Evolutionary conservation across 2,113 vertebrate species (phyloP).

Genomic region (Pituophis catenifer): DNA sequence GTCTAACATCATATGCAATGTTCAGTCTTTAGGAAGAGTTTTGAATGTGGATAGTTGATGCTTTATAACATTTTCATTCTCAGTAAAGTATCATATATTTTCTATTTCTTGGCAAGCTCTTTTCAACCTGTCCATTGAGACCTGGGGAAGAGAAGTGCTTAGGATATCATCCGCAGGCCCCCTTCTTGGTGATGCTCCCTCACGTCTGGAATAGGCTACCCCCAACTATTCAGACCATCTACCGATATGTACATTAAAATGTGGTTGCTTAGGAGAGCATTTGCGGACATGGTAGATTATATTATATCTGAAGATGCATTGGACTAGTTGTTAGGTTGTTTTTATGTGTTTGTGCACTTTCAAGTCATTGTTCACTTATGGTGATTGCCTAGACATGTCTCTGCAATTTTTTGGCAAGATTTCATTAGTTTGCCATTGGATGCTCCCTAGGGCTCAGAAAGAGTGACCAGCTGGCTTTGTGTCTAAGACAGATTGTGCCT

Average conservation of each 20-base stretch:
- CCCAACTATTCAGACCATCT: not conserved
- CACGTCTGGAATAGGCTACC: not conserved
- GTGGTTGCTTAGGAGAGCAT: not conserved
- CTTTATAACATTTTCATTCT: not conserved
- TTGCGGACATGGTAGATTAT: not conserved
- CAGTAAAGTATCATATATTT: slow-evolving; percentile 27
- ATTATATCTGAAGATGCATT: not conserved
- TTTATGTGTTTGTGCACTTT: not conserved
- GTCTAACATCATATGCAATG: not conserved
- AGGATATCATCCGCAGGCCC: not conserved
- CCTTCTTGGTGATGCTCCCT: not conserved
- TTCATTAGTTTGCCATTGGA: not conserved
- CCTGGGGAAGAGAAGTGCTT: not conserved
- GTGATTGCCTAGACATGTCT: not conserved
- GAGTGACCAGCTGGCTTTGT: not conserved
- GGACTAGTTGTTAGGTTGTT: not conserved
- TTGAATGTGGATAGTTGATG: not conserved
- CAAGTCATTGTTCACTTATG: not conserved
- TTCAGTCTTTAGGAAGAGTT: not conserved
- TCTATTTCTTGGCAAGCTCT: slow-evolving; percentile 56
- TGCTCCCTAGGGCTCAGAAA: not conserved
- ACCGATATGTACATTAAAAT: not conserved
- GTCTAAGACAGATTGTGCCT: not conserved
- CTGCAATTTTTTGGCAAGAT: not conserved
- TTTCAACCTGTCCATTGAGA: slow-evolving; percentile 38